These are phyloP conservation scores for Uloborus plumipes DNA, from an alignment of 2,888 invertebrate genomes.

Conservation along the genomic window DNA sequence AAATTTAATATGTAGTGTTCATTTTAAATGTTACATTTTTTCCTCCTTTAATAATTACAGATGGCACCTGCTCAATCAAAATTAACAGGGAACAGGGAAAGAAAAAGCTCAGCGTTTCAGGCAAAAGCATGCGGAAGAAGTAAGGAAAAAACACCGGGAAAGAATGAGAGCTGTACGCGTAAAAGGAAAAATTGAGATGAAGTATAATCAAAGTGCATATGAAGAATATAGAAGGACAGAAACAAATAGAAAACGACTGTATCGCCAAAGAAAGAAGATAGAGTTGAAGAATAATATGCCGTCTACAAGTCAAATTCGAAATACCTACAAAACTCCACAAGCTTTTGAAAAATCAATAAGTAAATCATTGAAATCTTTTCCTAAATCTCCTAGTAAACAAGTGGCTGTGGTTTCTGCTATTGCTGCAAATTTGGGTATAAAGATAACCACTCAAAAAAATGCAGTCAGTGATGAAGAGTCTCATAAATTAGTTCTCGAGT, in stretches of 20 bases:
- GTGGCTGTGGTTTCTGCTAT: background rate
- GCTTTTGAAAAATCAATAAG: background rate
- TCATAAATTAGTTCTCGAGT: background rate
- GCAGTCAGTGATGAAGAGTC: background rate
- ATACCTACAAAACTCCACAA: background rate
- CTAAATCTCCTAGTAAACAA: background rate
- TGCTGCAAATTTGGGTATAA: background rate
- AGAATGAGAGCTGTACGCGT: background rate
- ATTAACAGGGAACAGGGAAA: conserved; percentile 1
- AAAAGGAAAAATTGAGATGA: background rate
- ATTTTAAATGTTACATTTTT: too few species aligned
- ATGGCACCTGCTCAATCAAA: background rate
- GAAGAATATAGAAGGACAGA: background rate
- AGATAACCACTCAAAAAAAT: background rate
- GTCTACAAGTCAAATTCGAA: background rate
- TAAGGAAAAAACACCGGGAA: too few species aligned
- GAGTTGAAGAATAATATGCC: background rate
- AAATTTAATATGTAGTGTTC: too few species aligned
- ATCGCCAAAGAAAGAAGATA: conserved; percentile 3
- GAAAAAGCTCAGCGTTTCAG: background rate
- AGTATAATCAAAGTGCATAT: background rate
- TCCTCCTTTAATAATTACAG: background rate
- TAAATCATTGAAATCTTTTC: background rate
- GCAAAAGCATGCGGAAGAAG: background rate
- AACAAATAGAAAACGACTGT: background rate